Percentiles rank a stretch among this genome's conserved stretches.
Evolutionary conservation across 2,797 vertebrate species (phyloP).

Genomic region (Allenopithecus nigroviridis): DNA sequence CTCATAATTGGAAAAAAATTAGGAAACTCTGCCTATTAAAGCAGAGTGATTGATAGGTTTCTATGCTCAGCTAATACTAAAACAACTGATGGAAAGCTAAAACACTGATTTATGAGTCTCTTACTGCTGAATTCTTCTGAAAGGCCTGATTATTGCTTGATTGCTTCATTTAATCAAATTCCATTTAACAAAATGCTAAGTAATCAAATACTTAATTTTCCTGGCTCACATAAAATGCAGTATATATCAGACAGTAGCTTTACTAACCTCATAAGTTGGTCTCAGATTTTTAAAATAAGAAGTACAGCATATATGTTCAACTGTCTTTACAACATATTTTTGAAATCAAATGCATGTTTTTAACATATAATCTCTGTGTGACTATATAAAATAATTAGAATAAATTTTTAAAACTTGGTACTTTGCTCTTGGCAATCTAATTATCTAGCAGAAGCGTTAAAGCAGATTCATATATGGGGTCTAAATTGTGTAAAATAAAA

Average conservation of each 20-base stretch:
- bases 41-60: slow-evolving; percentile 43
- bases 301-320: not conserved
- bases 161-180: slow-evolving; percentile 77
- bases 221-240: not conserved
- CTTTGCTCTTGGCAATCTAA: not conserved
- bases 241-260: slow-evolving; percentile 15
- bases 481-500: slow-evolving; percentile 6
- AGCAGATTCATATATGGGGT: not conserved
- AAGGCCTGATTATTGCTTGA: slow-evolving; percentile 70
- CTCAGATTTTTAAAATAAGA: slow-evolving; percentile 7
- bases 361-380: not conserved
- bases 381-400: not conserved
- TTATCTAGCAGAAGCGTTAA: not conserved
- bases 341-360: slow-evolving; percentile 2
- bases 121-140: slow-evolving; percentile 68
- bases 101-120: slow-evolving; percentile 71
- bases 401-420: slow-evolving; percentile 1
- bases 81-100: slow-evolving; percentile 59
- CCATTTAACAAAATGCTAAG: slow-evolving; percentile 72
- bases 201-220: slow-evolving; percentile 70
- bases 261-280: not conserved
- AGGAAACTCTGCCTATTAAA: slow-evolving; percentile 56
- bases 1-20: not conserved
- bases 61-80: slow-evolving; percentile 50
- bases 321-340: not conserved